A percentile compares a stretch with the other conserved stretches of the same genome.
phyloP scores from a whole-genome alignment of 2,888 invertebrate species.

The Corythucha ciliata region DNA sequence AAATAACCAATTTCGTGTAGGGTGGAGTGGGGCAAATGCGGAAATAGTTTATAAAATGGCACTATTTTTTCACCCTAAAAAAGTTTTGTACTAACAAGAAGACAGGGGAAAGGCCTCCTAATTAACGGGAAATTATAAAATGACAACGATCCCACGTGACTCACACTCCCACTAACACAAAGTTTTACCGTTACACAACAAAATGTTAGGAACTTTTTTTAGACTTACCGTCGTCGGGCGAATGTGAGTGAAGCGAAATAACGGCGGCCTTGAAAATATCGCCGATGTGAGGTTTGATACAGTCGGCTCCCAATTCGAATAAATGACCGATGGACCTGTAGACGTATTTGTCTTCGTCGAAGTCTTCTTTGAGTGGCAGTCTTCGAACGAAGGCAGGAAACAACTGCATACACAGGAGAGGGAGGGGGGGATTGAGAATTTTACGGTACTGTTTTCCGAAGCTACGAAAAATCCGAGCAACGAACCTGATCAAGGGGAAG shows the following conservation, averaged over 20 bases:
- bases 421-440: neutral
- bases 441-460: too few species aligned
- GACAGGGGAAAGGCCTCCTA: too few species aligned
- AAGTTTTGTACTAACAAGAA: too few species aligned
- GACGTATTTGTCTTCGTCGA: constrained; percentile 61
- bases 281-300: constrained; percentile 46
- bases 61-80: too few species aligned
- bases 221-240: constrained; percentile 46
- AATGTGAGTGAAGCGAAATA: constrained; percentile 49
- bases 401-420: too few species aligned
- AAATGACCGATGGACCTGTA: constrained; percentile 55
- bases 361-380: constrained; percentile 63
- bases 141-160: too few species aligned
- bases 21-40: too few species aligned
- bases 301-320: constrained; percentile 52
- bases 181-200: neutral
- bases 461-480: too few species aligned
- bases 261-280: constrained; percentile 39
- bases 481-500: constrained; percentile 60
- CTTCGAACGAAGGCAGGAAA: constrained; percentile 60
- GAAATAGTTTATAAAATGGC: too few species aligned
- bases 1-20: too few species aligned
- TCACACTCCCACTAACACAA: too few species aligned
- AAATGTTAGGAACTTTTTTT: constrained; percentile 21
- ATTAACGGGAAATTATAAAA: too few species aligned